Percentiles rank a stretch among this genome's conserved stretches.
Evolutionary conservation across 2,888 invertebrate species (phyloP).

Genomic region (Aspidiotus rigidus): DNA sequence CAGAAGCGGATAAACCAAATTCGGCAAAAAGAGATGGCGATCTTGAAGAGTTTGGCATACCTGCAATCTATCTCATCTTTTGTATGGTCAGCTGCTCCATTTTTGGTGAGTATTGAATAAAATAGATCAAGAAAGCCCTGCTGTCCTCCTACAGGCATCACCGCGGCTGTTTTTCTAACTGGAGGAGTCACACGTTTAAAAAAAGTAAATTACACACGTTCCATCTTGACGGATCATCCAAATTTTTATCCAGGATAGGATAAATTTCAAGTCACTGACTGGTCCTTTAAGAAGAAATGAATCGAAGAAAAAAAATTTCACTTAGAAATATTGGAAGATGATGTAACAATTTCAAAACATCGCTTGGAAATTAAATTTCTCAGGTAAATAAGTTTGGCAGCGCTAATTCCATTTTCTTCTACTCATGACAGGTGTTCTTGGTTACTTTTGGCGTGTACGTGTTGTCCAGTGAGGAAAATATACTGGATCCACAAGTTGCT

Average conservation of each 20-base stretch:
- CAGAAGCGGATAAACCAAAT: constrained; percentile 50
- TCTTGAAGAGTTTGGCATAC: constrained; percentile 51
- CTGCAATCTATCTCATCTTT: constrained; percentile 50
- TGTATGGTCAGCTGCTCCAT: constrained; percentile 54
- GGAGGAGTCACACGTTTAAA: no score
- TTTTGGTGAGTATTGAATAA: constrained; percentile 45
- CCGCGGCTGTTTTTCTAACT: no score
- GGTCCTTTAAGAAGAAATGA: no score
- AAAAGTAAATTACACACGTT: no score
- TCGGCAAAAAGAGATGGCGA: constrained; percentile 49
- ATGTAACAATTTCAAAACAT: background rate
- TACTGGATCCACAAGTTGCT: constrained; percentile 79
- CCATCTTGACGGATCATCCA: no score
- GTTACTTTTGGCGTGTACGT: constrained; percentile 85
- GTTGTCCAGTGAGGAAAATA: constrained; percentile 69
- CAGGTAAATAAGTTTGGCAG: background rate
- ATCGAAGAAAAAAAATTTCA: no score
- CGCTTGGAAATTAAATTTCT: constrained; percentile 13
- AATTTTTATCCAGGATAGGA: no score
- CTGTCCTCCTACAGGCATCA: no score
- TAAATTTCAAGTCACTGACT: no score
- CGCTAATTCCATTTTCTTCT: no score
- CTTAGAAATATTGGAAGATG: constrained; percentile 28
- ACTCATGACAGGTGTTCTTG: constrained; percentile 47
- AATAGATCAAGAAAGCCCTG: no score